These are phyloP conservation scores for Prinia subflava DNA, from an alignment of 2,113 vertebrate genomes.

Conservation along the genomic window DNA sequence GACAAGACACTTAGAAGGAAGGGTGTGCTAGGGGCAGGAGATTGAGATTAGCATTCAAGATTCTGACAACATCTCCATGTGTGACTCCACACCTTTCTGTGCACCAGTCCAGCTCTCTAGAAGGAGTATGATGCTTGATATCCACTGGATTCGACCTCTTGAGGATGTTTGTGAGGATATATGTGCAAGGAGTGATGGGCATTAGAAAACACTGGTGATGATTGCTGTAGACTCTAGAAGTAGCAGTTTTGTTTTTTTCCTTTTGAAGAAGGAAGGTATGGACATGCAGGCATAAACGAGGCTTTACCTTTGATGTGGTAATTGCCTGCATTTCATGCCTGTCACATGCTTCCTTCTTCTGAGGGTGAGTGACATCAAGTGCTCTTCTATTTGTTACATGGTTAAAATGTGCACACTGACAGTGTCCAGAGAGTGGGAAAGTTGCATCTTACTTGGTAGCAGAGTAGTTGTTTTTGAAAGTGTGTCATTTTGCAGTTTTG, in stretches of 20 bases:
- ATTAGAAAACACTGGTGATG: background rate
- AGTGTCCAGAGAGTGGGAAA: background rate
- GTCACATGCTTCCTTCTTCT: conserved; percentile 12
- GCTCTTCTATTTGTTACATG: background rate
- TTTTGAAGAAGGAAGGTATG: background rate
- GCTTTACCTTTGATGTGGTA: background rate
- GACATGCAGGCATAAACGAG: background rate
- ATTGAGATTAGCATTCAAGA: background rate
- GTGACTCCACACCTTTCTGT: background rate
- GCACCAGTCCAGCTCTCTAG: background rate
- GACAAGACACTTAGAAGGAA: background rate
- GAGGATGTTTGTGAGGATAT: background rate
- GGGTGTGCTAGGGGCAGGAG: background rate
- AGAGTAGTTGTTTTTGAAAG: background rate
- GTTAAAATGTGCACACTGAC: rapidly evolving
- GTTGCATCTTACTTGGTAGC: background rate
- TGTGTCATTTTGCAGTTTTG: background rate
- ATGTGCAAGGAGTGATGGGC: background rate
- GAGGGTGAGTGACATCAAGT: background rate
- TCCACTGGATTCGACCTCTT: background rate
- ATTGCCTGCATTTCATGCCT: background rate
- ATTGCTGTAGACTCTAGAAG: background rate
- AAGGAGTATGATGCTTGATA: background rate
- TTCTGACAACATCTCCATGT: background rate
- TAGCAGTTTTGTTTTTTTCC: background rate